These are phyloP conservation scores for Grallaria varia DNA, from an alignment of 2,113 vertebrate species.

Conservation along the genomic window DNA sequence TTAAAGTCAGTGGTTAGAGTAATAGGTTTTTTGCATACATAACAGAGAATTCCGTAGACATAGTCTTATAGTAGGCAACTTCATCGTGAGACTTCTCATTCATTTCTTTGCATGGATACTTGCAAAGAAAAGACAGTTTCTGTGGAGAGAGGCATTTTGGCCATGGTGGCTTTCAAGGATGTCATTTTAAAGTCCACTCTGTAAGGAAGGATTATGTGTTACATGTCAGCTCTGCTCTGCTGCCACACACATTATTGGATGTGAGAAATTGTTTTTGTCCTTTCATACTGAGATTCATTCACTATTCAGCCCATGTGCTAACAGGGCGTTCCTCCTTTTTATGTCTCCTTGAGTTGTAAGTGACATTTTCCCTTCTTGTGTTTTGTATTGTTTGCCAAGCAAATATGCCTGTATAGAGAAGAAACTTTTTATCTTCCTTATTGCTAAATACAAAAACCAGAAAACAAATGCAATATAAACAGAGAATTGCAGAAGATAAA, in stretches of 20 bases:
- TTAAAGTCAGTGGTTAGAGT: not conserved
- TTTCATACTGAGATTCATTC: slow-evolving; percentile 7
- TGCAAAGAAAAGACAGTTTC: not conserved
- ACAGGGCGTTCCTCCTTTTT: not conserved
- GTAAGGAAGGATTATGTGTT: not conserved
- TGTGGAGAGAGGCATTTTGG: not conserved
- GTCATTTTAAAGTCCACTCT: not conserved
- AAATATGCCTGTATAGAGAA: not conserved
- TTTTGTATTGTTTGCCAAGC: slow-evolving; percentile 29
- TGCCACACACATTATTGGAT: not conserved
- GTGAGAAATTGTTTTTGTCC: slow-evolving; percentile 28
- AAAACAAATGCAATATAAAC: not conserved
- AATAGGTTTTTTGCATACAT: not conserved
- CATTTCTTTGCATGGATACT: not conserved
- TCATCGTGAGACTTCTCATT: not conserved
- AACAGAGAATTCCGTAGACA: not conserved
- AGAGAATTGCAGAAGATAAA: not conserved
- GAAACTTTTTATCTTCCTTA: not conserved
- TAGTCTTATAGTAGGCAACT: not conserved
- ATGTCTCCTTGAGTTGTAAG: slow-evolving; percentile 25
- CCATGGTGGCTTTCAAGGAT: not conserved
- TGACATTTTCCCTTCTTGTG: slow-evolving; percentile 60
- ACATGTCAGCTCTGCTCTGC: not conserved
- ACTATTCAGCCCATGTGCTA: not conserved
- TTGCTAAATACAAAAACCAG: not conserved